Percentiles rank a stretch among this genome's conserved stretches.
Conservation (phyloP, 2,797 vertebrate genomes). For the Pangasius krempfi region DNA sequence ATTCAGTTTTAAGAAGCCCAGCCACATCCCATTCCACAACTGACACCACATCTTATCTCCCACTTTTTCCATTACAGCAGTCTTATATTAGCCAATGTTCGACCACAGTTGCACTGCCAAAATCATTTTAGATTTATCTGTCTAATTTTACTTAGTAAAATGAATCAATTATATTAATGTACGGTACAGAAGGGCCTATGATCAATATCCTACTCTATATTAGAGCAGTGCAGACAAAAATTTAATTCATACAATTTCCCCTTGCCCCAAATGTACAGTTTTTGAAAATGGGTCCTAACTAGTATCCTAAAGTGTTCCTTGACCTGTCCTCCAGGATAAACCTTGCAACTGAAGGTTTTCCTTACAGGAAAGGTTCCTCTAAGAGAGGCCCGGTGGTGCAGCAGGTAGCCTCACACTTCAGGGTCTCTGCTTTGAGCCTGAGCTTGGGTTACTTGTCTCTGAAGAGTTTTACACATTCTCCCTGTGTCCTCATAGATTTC, state of each 20-base stretch:
- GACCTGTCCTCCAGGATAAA: not conserved
- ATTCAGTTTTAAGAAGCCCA: not conserved
- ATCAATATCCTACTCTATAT: conserved; percentile 8
- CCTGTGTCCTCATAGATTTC: not conserved
- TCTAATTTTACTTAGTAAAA: conserved; percentile 16
- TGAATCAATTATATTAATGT: conserved; percentile 25
- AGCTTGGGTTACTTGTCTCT: not conserved
- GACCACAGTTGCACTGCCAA: not conserved
- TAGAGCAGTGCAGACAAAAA: not conserved
- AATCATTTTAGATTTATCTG: conserved; percentile 17
- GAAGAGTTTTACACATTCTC: not conserved
- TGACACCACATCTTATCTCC: not conserved
- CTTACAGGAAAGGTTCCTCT: not conserved
- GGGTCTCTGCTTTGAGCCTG: not conserved
- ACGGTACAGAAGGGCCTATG: not conserved
- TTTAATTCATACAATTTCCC: not conserved
- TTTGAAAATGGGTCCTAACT: not conserved
- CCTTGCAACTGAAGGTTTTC: not conserved
- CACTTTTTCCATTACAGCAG: not conserved
- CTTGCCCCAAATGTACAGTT: not conserved
- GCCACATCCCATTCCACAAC: not conserved
- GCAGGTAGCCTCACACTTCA: not conserved
- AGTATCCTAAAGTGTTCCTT: not conserved
- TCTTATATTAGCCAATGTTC: not conserved
- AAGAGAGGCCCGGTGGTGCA: not conserved